Percentiles rank a stretch among this genome's conserved stretches.
Evolutionary conservation across 2,888 invertebrate genomes (phyloP).

Genomic region (Chymomyza fuscimana): DNA sequence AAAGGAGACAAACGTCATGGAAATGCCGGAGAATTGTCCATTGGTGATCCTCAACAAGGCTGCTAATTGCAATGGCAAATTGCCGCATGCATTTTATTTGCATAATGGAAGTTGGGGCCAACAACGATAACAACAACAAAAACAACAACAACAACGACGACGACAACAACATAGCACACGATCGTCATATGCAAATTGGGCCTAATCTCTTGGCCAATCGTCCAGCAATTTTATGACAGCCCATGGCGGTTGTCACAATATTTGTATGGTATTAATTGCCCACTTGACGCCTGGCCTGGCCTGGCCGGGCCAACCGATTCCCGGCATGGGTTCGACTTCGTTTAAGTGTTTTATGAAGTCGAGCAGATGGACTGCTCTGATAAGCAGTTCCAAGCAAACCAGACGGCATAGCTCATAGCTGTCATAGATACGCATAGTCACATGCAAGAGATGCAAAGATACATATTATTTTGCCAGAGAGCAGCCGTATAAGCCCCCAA

Average conservation of each 20-base stretch:
- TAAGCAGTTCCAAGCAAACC: constrained; percentile 40
- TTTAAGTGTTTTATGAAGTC: constrained; percentile 72
- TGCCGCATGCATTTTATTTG: constrained; percentile 66
- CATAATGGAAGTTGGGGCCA: constrained; percentile 41
- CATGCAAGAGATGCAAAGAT: constrained; percentile 44
- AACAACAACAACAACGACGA: not conserved
- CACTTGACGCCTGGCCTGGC: constrained; percentile 63
- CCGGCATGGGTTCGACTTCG: constrained; percentile 14
- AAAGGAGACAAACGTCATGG: constrained; percentile 21
- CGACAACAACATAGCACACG: not conserved
- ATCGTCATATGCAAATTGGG: constrained; percentile 45
- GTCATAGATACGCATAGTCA: constrained; percentile 54
- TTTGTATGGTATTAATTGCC: constrained; percentile 70
- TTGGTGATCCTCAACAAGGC: constrained; percentile 51
- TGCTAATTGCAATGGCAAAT: constrained; percentile 67
- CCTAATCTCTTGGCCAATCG: constrained; percentile 40
- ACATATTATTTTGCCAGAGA: not conserved
- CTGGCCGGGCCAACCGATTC: constrained; percentile 15
- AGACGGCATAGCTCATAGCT: constrained; percentile 54
- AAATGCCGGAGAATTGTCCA: not conserved
- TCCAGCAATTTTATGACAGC: constrained; percentile 57
- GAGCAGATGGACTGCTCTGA: constrained; percentile 57
- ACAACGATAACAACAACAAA: not conserved
- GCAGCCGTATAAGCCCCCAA: not conserved
- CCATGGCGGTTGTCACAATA: constrained; percentile 68